These are phyloP conservation scores for Drosophila mauritiana DNA, from an alignment of 1,140 invertebrate species.

Conservation along the genomic window DNA sequence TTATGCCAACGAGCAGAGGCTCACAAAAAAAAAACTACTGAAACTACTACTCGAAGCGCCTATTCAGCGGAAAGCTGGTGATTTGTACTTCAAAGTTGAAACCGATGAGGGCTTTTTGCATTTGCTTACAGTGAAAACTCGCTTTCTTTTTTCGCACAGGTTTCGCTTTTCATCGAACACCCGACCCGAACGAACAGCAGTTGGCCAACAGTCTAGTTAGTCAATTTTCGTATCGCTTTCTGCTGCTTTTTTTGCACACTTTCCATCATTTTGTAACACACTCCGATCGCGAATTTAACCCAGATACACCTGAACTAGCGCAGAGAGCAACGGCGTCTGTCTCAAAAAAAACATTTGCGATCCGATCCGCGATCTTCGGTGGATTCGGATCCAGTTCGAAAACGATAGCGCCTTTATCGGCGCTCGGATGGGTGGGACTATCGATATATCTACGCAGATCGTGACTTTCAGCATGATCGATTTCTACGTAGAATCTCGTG, in stretches of 20 bases:
- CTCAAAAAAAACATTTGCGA: conserved; percentile 21
- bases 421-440: background rate
- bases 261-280: conserved; percentile 80
- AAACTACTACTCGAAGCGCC: conserved; percentile 27
- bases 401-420: background rate
- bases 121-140: conserved; percentile 59
- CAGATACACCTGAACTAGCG: conserved; percentile 62
- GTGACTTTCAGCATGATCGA: background rate
- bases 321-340: conserved; percentile 29
- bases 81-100: conserved; percentile 15
- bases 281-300: conserved; percentile 76
- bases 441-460: background rate
- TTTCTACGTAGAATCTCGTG: background rate
- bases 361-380: background rate
- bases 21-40: background rate
- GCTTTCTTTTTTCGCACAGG: conserved; percentile 77
- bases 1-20: conserved; percentile 4
- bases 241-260: conserved; percentile 70
- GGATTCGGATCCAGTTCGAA: conserved; percentile 4
- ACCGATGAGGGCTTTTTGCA: conserved; percentile 14
- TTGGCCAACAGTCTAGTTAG: conserved; percentile 47
- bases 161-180: conserved; percentile 68
- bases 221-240: conserved; percentile 59
- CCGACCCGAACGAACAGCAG: conserved; percentile 41
- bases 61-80: conserved; percentile 45